A percentile compares a stretch with the other conserved stretches of the same genome.
These are phyloP conservation scores for Cliona cf. orientalis DNA, from an alignment of 37 sponge, comb jelly and placozoan species.

Conservation along the genomic window DNA sequence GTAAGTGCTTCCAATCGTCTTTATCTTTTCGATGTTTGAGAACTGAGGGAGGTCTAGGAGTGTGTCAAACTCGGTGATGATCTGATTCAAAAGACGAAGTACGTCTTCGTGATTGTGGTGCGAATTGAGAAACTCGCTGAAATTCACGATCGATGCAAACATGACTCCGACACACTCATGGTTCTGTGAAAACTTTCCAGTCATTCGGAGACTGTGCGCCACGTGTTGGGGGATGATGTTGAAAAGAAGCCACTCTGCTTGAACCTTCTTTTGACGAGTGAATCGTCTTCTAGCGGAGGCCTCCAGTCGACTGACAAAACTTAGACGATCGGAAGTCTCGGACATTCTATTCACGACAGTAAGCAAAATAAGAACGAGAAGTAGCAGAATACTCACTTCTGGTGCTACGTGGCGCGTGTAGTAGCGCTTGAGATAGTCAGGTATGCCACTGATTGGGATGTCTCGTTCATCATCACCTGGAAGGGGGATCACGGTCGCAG, in stretches of 20 bases:
- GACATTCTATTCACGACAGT: slow-evolving; percentile 76
- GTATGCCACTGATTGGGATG: not conserved
- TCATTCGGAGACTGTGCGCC: slow-evolving; percentile 43
- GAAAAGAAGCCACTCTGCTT: slow-evolving; percentile 72
- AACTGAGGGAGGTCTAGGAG: slow-evolving; percentile 63
- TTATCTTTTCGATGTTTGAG: slow-evolving; percentile 80
- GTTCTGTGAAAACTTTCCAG: slow-evolving; percentile 78
- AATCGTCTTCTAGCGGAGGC: slow-evolving; percentile 53
- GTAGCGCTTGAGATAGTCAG: slow-evolving; percentile 36
- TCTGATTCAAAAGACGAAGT: slow-evolving; percentile 65
- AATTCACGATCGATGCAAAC: slow-evolving; percentile 92
- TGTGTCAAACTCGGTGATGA: slow-evolving; percentile 75
- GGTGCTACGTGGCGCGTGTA: slow-evolving; percentile 62
- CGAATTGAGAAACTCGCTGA: slow-evolving; percentile 65
- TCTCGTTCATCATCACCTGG: not conserved
- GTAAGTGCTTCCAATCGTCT: slow-evolving; percentile 90
- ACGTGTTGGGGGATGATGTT: slow-evolving; percentile 86
- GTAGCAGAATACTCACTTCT: slow-evolving; percentile 46
- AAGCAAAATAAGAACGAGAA: slow-evolving; percentile 68
- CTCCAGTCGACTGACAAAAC: slow-evolving; percentile 70
- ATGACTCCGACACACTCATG: slow-evolving; percentile 92
- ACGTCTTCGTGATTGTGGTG: slow-evolving; percentile 42
- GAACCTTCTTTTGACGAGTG: slow-evolving; percentile 40
- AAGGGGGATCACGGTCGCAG: not conserved
- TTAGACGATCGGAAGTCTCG: slow-evolving; percentile 74